Percentiles rank a stretch among this genome's conserved stretches.
These are phyloP conservation scores for Pimpla rufipes DNA, from an alignment of 2,888 invertebrate genomes.

Conservation along the genomic window DNA sequence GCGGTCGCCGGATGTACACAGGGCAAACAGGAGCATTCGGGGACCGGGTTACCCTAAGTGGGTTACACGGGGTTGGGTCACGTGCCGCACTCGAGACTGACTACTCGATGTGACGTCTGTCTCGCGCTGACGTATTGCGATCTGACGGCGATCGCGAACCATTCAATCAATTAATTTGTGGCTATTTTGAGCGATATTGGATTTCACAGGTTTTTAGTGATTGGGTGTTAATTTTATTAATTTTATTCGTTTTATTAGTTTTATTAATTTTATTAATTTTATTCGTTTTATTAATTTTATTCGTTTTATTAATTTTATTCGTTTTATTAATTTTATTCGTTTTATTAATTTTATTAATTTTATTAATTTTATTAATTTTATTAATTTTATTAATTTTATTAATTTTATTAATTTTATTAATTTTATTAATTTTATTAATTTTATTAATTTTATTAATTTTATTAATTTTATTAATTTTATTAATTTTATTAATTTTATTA, in stretches of 20 bases:
- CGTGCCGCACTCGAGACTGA: not conserved
- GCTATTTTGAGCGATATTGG: not conserved
- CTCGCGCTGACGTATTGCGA: not conserved
- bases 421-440: no score
- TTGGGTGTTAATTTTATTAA: not conserved
- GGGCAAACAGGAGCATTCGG: not conserved
- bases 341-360: no score
- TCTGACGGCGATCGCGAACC: not conserved
- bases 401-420: not conserved
- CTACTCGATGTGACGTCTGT: conserved; percentile 2
- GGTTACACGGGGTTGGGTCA: conserved; percentile 4
- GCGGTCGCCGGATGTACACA: not conserved
- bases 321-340: no score
- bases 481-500: no score
- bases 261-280: no score
- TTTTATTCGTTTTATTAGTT: not conserved
- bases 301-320: no score
- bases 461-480: no score
- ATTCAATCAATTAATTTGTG: not conserved
- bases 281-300: no score
- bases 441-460: no score
- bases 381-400: not conserved
- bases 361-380: not conserved
- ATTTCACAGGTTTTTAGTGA: not conserved
- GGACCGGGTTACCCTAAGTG: not conserved